Evolutionary conservation across 2,113 vertebrate genomes (phyloP).

Genomic region (Megaceryle maxima): DNA sequence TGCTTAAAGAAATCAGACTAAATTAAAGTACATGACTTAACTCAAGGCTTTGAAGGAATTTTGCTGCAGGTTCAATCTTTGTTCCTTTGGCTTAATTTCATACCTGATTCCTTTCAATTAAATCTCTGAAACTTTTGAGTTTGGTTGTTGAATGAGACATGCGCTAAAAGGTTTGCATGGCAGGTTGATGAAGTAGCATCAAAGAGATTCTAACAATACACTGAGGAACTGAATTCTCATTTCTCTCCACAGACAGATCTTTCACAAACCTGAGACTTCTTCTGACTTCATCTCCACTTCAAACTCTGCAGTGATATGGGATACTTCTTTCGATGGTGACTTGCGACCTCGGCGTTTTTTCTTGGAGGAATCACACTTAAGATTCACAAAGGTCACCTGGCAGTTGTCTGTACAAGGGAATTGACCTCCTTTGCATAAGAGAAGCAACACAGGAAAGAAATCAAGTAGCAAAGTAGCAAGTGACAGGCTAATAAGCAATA

Average conservation of each 20-base stretch:
- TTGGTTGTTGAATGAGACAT: not conserved
- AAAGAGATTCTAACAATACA: not conserved
- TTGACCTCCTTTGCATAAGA: slow-evolving; percentile 67
- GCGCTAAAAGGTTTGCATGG: not conserved
- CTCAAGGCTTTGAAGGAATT: not conserved
- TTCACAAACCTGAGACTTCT: slow-evolving; percentile 86
- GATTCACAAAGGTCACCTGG: slow-evolving; percentile 90
- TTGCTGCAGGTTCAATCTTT: not conserved
- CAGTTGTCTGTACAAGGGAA: slow-evolving; percentile 88
- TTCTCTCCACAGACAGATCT: not conserved
- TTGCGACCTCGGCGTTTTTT: slow-evolving; percentile 91
- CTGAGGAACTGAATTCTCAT: not conserved
- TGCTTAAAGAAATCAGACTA: not conserved
- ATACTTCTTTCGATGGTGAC: slow-evolving; percentile 92
- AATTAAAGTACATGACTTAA: not conserved
- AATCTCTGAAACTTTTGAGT: not conserved
- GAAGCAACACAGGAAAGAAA: not conserved
- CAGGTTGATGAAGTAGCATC: not conserved
- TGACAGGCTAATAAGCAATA: not conserved
- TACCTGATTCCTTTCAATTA: not conserved
- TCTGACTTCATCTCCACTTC: slow-evolving; percentile 92
- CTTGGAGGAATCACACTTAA: slow-evolving; percentile 96
- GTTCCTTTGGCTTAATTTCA: not conserved
- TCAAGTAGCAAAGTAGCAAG: not conserved
- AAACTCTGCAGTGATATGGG: slow-evolving; percentile 92